These are phyloP conservation scores for Micrastur ruficollis DNA, from an alignment of 2,797 vertebrate genomes.

Conservation along the genomic window DNA sequence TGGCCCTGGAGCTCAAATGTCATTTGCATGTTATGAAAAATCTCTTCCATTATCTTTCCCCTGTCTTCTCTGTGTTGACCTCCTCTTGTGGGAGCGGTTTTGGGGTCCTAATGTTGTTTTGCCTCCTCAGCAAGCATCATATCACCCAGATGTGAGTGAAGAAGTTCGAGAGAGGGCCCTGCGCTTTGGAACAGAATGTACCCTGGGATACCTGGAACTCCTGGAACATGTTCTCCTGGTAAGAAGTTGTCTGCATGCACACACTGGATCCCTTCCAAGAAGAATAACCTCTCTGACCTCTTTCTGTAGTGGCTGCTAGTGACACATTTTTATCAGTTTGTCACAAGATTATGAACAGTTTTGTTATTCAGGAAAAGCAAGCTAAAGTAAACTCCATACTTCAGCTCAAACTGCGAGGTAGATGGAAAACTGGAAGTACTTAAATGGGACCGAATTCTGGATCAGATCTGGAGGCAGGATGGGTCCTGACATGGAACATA, in stretches of 20 bases:
- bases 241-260: background rate
- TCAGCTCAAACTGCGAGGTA: background rate
- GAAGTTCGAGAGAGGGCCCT: conserved; percentile 87
- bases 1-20: background rate
- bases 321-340: background rate
- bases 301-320: background rate
- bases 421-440: background rate
- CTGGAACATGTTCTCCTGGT: conserved; percentile 95
- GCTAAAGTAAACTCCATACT: background rate
- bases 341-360: background rate
- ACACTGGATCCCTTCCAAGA: fast-evolving
- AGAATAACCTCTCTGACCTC: background rate
- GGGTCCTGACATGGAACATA: background rate
- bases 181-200: conserved; percentile 88
- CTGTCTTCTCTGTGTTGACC: background rate
- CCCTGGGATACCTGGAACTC: conserved; percentile 87
- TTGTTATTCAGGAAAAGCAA: background rate
- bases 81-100: background rate
- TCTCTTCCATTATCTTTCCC: background rate
- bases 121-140: conserved; percentile 87
- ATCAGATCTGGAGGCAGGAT: background rate
- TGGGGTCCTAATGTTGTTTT: background rate
- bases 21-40: background rate
- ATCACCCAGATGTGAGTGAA: conserved; percentile 86
- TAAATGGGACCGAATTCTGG: background rate